phyloP scores from a whole-genome alignment of 1,140 invertebrate species.

The Penaeus japonicus region DNA sequence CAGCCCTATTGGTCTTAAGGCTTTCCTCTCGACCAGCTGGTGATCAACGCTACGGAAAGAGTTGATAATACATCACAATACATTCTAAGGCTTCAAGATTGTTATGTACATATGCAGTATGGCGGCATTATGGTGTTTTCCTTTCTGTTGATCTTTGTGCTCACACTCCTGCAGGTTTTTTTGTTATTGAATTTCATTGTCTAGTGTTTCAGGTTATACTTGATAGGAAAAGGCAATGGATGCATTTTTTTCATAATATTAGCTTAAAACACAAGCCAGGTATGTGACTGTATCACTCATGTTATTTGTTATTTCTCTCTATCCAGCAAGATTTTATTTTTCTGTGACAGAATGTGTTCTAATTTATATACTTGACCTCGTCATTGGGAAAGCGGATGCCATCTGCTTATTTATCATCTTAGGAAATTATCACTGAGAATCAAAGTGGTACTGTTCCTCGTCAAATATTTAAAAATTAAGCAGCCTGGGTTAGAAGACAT shows the following conservation, averaged over 20 bases:
- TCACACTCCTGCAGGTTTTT: slow-evolving; percentile 10
- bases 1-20: neutral
- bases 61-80: neutral
- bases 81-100: neutral
- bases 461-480: neutral
- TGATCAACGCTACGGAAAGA: neutral
- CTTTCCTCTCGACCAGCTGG: neutral
- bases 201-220: neutral
- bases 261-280: neutral
- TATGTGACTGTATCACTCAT: neutral
- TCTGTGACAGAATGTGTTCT: neutral
- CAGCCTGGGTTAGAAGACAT: slow-evolving; percentile 11
- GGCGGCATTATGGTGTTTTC: slow-evolving; percentile 18
- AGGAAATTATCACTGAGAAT: neutral
- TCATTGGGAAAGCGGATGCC: no score
- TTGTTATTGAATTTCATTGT: neutral
- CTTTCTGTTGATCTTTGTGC: slow-evolving; percentile 13
- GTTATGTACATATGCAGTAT: slow-evolving; percentile 25
- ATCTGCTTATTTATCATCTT: neutral
- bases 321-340: neutral
- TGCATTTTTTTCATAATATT: neutral
- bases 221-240: neutral
- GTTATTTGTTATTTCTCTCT: neutral
- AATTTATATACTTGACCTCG: no score
- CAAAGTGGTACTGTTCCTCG: neutral